Evolutionary conservation across 2,888 invertebrate genomes (phyloP).

Genomic region (Encarsia formosa): DNA sequence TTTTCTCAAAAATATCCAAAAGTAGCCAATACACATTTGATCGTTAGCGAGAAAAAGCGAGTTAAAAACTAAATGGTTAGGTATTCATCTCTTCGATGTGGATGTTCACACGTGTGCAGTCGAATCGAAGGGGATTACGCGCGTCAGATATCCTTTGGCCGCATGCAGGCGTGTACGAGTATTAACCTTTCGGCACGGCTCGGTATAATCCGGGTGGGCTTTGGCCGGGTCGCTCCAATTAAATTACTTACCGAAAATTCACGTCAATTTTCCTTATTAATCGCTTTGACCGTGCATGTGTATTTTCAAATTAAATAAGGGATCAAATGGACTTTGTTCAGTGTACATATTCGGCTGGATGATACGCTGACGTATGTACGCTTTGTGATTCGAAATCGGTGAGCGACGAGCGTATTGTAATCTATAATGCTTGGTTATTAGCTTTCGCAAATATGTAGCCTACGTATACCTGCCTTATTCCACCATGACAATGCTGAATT

Average conservation of each 20-base stretch:
- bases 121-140: conserved; percentile 14
- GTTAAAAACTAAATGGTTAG: neutral
- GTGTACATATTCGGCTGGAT: too few relatives aligned
- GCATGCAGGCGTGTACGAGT: conserved; percentile 3
- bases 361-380: too few relatives aligned
- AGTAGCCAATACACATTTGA: too few relatives aligned
- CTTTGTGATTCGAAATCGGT: too few relatives aligned
- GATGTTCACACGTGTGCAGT: neutral
- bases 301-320: neutral
- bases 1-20: too few relatives aligned
- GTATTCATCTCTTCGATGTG: too few relatives aligned
- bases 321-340: neutral
- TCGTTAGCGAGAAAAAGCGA: too few relatives aligned
- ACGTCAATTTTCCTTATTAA: conserved; percentile 13
- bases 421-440: too few relatives aligned
- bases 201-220: conserved; percentile 4
- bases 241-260: conserved; percentile 15
- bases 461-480: too few relatives aligned
- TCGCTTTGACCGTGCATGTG: neutral
- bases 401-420: too few relatives aligned
- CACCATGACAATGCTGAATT: too few relatives aligned
- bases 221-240: conserved; percentile 5
- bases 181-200: conserved; percentile 5
- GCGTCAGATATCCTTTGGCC: conserved; percentile 12
- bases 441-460: too few relatives aligned